These are phyloP conservation scores for Zygaena filipendulae DNA, from an alignment of 2,888 invertebrate genomes.

Conservation along the genomic window DNA sequence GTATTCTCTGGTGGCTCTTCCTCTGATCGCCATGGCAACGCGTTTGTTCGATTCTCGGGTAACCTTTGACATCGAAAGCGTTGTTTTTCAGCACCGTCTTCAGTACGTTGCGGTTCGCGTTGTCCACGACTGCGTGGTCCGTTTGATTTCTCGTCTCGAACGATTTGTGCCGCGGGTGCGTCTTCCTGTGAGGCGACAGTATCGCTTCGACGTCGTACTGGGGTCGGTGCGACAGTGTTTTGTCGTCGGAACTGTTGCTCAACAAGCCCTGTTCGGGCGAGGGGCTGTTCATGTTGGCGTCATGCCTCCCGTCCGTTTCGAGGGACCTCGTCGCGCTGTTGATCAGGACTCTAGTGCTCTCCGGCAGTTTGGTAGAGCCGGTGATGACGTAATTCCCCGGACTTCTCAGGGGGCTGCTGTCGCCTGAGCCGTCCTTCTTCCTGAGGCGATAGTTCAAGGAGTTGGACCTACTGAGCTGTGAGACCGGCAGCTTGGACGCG, in stretches of 20 bases:
- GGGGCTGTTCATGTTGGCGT: slow-evolving; percentile 57
- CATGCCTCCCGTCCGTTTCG: slow-evolving; percentile 40
- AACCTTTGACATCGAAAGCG: slow-evolving; percentile 39
- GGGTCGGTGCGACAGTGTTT: slow-evolving; percentile 50
- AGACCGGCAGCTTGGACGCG: slow-evolving; percentile 50
- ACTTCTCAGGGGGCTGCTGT: slow-evolving; percentile 52
- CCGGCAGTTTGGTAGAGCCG: slow-evolving; percentile 46
- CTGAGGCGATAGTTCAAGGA: slow-evolving; percentile 57
- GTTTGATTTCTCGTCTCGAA: slow-evolving; percentile 55
- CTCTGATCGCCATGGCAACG: slow-evolving; percentile 43
- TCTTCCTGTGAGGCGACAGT: slow-evolving; percentile 53
- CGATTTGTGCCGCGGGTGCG: slow-evolving; percentile 65
- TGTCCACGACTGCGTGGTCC: slow-evolving; percentile 41
- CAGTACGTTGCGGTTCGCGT: slow-evolving; percentile 42
- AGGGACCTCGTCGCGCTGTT: slow-evolving; percentile 49
- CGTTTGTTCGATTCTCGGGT: slow-evolving; percentile 50
- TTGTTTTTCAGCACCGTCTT: slow-evolving; percentile 56
- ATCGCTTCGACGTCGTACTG: slow-evolving; percentile 44
- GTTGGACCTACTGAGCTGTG: slow-evolving; percentile 56
- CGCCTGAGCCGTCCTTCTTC: slow-evolving; percentile 42
- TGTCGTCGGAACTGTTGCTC: slow-evolving; percentile 58
- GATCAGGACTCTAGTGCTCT: slow-evolving; percentile 36
- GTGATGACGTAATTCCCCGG: slow-evolving; percentile 60
- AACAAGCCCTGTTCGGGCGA: slow-evolving; percentile 36
- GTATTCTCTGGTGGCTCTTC: slow-evolving; percentile 36